These are phyloP conservation scores for Troides oblongomaculatus DNA, from an alignment of 2,888 invertebrate species.

Conservation along the genomic window DNA sequence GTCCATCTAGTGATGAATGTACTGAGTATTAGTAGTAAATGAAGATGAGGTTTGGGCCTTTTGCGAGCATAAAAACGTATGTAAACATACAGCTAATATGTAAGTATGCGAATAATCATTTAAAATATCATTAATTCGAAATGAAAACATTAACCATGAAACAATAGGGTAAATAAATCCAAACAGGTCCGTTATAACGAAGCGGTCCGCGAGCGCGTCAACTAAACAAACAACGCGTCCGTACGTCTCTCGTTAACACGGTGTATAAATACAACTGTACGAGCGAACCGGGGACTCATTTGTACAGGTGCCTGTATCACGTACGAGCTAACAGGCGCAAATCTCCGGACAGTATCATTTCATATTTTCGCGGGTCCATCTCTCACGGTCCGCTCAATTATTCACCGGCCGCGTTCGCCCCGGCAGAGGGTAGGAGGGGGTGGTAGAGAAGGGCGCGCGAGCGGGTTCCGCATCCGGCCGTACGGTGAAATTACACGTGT, in stretches of 20 bases:
- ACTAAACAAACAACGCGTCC: conserved; percentile 36
- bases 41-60: too few relatives aligned
- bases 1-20: too few relatives aligned
- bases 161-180: conserved; percentile 23
- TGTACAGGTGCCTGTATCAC: conserved; percentile 46
- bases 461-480: conserved; percentile 54
- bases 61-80: too few relatives aligned
- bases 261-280: conserved; percentile 38
- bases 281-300: conserved; percentile 44
- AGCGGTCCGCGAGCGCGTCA: conserved; percentile 28
- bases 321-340: conserved; percentile 43
- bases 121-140: conserved; percentile 10
- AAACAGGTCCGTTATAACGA: conserved; percentile 24
- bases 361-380: conserved; percentile 72
- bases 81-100: not conserved
- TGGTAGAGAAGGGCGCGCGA: conserved; percentile 41
- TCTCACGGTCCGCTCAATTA: conserved; percentile 69
- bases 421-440: too few relatives aligned
- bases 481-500: conserved; percentile 73
- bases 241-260: conserved; percentile 18
- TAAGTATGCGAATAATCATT: not conserved
- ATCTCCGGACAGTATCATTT: conserved; percentile 65
- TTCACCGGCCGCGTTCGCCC: conserved; percentile 48
- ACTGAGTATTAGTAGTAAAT: too few relatives aligned
- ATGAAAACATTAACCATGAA: conserved; percentile 16